Evolutionary conservation across 1,140 invertebrate species (phyloP).

Genomic region (Geopemphigus sp.): DNA sequence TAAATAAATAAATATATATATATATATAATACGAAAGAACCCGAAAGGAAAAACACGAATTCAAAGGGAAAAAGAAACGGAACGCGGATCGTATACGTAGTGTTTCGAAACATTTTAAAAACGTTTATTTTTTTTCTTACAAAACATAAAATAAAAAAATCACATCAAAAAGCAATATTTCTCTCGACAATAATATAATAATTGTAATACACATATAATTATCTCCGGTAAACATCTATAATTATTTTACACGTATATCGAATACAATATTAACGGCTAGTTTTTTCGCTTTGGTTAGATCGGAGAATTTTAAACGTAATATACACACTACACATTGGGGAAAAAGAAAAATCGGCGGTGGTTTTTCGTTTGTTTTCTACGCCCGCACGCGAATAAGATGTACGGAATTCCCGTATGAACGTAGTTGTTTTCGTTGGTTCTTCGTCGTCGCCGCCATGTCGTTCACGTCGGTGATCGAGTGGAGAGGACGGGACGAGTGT

Average conservation of each 20-base stretch:
- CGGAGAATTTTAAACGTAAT: conserved; percentile 1
- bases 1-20: too few relatives aligned
- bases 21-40: too few relatives aligned
- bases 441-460: too few relatives aligned
- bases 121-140: conserved; percentile 32
- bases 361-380: neutral
- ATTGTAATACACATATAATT: conserved; percentile 16
- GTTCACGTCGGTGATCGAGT: too few relatives aligned
- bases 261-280: conserved; percentile 30
- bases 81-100: neutral
- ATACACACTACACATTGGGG: neutral
- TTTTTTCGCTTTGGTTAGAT: too few relatives aligned
- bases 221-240: conserved; percentile 24
- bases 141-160: conserved; percentile 49
- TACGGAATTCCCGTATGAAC: conserved; percentile 1
- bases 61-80: neutral
- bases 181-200: neutral
- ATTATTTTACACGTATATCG: conserved; percentile 35
- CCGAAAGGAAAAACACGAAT: too few relatives aligned
- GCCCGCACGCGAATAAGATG: neutral
- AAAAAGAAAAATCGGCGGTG: neutral
- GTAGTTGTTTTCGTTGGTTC: neutral
- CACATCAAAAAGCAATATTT: conserved; percentile 44
- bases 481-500: too few relatives aligned
- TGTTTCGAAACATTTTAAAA: neutral